These are phyloP conservation scores for Laticauda laticaudata DNA, from an alignment of 2,113 vertebrate genomes.

Conservation along the genomic window DNA sequence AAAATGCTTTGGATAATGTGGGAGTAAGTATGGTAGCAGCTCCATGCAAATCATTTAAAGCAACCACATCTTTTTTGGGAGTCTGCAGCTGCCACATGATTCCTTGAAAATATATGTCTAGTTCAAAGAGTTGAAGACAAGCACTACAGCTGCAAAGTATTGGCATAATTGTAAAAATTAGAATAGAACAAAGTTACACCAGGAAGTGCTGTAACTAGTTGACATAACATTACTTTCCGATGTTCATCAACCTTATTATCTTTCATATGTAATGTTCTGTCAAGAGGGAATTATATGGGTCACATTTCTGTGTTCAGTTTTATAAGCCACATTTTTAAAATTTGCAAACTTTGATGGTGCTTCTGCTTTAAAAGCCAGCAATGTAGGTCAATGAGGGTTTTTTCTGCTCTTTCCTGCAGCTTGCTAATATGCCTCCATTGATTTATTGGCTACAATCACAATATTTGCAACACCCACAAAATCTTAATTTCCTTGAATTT, in stretches of 20 bases:
- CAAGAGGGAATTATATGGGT: neutral
- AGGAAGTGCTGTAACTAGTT: neutral
- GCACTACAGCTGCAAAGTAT: neutral
- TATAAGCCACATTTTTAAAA: neutral
- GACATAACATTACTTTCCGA: neutral
- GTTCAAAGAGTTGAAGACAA: neutral
- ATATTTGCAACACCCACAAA: neutral
- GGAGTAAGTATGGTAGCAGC: neutral
- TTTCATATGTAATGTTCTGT: neutral
- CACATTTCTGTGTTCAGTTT: neutral
- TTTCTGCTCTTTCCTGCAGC: neutral
- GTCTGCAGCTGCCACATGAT: neutral
- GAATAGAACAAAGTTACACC: neutral
- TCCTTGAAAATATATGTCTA: neutral
- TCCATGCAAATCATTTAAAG: neutral
- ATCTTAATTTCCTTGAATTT: neutral
- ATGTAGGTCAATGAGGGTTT: neutral
- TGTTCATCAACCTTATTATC: neutral
- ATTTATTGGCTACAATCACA: neutral
- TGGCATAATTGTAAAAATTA: neutral
- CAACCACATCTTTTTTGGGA: neutral
- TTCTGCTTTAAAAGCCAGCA: neutral
- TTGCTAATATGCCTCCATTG: neutral
- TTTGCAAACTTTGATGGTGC: neutral
- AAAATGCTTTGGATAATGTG: neutral